Conservation (phyloP, 2,113 vertebrate genomes). For the Stegastes partitus region DNA sequence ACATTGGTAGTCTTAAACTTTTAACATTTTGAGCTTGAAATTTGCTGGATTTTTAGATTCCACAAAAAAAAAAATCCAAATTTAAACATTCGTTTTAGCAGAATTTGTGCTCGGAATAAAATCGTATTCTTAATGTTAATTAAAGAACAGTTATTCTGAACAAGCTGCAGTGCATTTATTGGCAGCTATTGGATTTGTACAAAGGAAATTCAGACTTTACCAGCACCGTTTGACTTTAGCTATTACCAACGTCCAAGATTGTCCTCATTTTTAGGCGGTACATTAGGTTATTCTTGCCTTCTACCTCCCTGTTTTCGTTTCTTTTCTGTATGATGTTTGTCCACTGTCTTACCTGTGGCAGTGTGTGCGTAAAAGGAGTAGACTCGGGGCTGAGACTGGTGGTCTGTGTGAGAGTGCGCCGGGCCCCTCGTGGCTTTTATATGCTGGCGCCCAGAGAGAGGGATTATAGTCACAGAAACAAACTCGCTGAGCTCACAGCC, state of each 20-base stretch:
- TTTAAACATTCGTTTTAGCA: too few relatives aligned
- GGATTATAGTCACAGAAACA: constrained; percentile 83
- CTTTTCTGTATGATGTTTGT: constrained; percentile 53
- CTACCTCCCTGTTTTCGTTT: background rate
- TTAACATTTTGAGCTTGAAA: too few relatives aligned
- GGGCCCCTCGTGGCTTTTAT: constrained; percentile 76
- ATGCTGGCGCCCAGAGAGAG: constrained; percentile 73
- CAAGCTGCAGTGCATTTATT: background rate
- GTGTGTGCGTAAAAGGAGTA: constrained; percentile 76
- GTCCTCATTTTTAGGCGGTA: background rate
- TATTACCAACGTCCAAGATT: background rate
- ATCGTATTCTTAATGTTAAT: background rate
- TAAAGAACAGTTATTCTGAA: constrained; percentile 15
- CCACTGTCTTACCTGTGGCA: constrained; percentile 79
- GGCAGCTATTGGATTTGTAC: too few relatives aligned
- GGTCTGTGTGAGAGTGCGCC: constrained; percentile 68
- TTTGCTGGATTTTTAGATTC: too few relatives aligned
- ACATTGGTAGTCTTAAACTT: too few relatives aligned
- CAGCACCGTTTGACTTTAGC: constrained; percentile 6
- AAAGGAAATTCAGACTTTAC: constrained; percentile 12
- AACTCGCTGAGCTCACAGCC: constrained; percentile 85
- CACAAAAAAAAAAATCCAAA: too few relatives aligned
- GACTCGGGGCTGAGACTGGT: constrained; percentile 68
- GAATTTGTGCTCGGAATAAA: background rate
- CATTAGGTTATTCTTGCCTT: background rate